These are phyloP conservation scores for Lordiphosa mommai DNA, from an alignment of 1,140 invertebrate genomes.

Conservation along the genomic window DNA sequence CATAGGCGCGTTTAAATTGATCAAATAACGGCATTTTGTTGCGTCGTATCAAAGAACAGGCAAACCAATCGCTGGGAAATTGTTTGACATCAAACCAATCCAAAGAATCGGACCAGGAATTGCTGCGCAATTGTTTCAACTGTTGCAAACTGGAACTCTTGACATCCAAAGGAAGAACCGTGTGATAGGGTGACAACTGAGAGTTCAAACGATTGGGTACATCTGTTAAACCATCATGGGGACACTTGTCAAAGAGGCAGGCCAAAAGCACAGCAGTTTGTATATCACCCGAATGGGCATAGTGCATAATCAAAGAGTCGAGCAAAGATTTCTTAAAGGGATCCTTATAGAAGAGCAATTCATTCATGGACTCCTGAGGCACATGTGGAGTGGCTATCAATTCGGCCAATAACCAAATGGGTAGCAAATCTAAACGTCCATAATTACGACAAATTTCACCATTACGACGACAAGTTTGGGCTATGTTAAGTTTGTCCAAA, in stretches of 20 bases:
- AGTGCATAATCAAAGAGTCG: slow-evolving; percentile 91
- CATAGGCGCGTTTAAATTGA: slow-evolving; percentile 92
- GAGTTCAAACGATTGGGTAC: slow-evolving; percentile 73
- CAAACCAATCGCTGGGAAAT: slow-evolving; percentile 44
- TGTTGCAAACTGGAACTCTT: slow-evolving; percentile 52
- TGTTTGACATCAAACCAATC: slow-evolving; percentile 81
- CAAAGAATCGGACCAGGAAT: slow-evolving; percentile 92
- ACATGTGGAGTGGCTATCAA: slow-evolving; percentile 84
- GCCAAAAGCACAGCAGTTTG: slow-evolving; percentile 96
- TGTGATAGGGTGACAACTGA: slow-evolving; percentile 93
- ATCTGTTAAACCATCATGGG: slow-evolving; percentile 20
- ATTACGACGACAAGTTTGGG: slow-evolving; percentile 89
- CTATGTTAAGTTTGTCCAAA: slow-evolving; percentile 83
- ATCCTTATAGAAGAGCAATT: slow-evolving; percentile 81
- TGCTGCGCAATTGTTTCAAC: slow-evolving; percentile 88
- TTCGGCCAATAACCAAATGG: slow-evolving; percentile 91
- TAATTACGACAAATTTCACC: slow-evolving; percentile 85
- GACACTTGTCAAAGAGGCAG: slow-evolving; percentile 88
- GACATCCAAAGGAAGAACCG: slow-evolving; percentile 88
- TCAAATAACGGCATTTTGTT: slow-evolving; percentile 86
- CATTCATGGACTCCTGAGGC: slow-evolving; percentile 60
- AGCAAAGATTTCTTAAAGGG: slow-evolving; percentile 93
- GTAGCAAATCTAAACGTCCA: slow-evolving; percentile 90
- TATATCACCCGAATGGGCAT: slow-evolving; percentile 89
- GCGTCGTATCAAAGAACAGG: slow-evolving; percentile 77